These are phyloP conservation scores for Sebastiscus albofasciatus DNA, from an alignment of 2,797 vertebrate genomes.

Conservation along the genomic window DNA sequence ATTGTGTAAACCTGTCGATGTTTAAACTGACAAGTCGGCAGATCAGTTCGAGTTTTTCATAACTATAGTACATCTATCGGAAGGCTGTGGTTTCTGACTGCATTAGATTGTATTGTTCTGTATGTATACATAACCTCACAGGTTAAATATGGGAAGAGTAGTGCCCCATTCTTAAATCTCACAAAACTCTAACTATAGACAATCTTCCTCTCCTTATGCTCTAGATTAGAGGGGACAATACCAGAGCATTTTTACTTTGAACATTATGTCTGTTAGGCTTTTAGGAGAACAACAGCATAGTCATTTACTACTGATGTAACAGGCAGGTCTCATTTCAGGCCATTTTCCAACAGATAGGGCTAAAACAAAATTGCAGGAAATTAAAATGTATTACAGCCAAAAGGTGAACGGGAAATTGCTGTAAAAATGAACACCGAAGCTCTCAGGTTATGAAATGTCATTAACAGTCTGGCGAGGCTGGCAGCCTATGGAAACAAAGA, in stretches of 20 bases:
- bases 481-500: not conserved
- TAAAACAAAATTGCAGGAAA: conserved; percentile 21
- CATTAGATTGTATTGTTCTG: not conserved
- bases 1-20: fast-evolving
- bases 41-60: not conserved
- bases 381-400: conserved; percentile 20
- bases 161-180: not conserved
- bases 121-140: not conserved
- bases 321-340: conserved; percentile 29
- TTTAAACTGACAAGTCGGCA: no score
- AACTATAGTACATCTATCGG: not conserved
- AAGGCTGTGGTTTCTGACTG: not conserved
- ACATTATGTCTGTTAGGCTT: conserved; percentile 31
- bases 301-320: conserved; percentile 50
- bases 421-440: conserved; percentile 17
- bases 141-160: not conserved
- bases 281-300: conserved; percentile 41
- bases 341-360: conserved; percentile 41
- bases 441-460: conserved; percentile 15
- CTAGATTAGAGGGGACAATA: conserved; percentile 11
- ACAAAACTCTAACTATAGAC: not conserved
- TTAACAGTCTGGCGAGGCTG: not conserved
- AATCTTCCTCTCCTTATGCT: not conserved
- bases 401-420: conserved; percentile 7
- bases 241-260: conserved; percentile 5